Evolutionary conservation across 2,113 vertebrate species (phyloP).

Genomic region (Perccottus glenii): DNA sequence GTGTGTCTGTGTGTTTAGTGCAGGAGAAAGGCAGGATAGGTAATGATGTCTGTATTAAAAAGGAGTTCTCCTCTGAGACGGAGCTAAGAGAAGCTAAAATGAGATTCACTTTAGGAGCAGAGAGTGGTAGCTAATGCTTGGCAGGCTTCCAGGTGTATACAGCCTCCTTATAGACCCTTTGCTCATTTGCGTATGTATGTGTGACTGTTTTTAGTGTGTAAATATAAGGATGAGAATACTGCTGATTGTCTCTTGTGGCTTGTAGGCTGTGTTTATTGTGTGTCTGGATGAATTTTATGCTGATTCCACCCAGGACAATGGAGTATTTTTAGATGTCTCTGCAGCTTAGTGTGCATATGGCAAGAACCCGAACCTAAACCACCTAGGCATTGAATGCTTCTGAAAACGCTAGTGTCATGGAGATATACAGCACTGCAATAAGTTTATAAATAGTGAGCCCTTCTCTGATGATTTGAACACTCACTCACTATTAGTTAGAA

Average conservation of each 20-base stretch:
- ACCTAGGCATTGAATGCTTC: neutral
- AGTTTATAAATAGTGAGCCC: no score
- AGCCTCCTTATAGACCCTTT: conserved; percentile 10
- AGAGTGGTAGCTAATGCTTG: conserved; percentile 43
- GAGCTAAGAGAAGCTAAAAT: conserved; percentile 44
- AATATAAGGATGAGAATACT: conserved; percentile 14
- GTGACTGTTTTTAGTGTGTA: conserved; percentile 14
- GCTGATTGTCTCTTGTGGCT: conserved; percentile 13
- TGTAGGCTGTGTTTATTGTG: conserved; percentile 3
- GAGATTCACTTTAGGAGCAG: conserved; percentile 52
- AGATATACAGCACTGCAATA: no score
- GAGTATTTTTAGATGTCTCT: conserved; percentile 27
- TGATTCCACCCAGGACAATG: conserved; percentile 19
- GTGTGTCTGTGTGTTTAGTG: conserved; percentile 28
- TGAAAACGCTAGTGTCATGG: neutral
- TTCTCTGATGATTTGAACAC: no score
- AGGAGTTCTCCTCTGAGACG: conserved; percentile 47
- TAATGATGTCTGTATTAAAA: conserved; percentile 50
- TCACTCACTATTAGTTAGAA: no score
- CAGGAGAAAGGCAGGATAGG: conserved; percentile 29
- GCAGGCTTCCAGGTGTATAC: conserved; percentile 44
- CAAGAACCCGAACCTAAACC: neutral
- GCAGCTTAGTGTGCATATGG: conserved; percentile 22
- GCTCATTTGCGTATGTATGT: conserved; percentile 40
- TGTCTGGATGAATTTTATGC: conserved; percentile 12